Percentiles rank a stretch among this genome's conserved stretches.
These are phyloP conservation scores for Cranoglanis bouderius DNA, from an alignment of 2,113 vertebrate species.

Conservation along the genomic window DNA sequence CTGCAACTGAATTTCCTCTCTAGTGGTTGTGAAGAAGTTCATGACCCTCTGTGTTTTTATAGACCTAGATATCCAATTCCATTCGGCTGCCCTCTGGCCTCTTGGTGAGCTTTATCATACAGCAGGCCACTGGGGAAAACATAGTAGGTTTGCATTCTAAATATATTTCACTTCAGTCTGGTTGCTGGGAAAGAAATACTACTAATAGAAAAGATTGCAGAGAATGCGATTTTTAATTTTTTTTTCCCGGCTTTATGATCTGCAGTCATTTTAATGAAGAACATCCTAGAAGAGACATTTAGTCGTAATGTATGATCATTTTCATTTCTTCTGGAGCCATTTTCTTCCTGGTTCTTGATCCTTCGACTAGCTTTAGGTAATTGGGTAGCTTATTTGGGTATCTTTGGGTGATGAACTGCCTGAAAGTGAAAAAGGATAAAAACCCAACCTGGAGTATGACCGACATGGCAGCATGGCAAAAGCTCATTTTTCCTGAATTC, in stretches of 20 bases:
- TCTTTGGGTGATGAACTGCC: not conserved
- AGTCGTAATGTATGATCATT: not conserved
- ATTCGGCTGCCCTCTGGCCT: not conserved
- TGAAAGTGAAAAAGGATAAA: slow-evolving; percentile 15
- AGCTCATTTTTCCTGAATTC: not conserved
- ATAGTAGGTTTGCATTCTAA: slow-evolving; percentile 10
- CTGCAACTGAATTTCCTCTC: slow-evolving; percentile 1
- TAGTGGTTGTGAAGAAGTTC: not conserved
- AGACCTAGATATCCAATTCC: slow-evolving; percentile 22
- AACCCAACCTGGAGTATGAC: not conserved
- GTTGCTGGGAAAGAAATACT: not conserved
- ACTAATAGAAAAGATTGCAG: not conserved
- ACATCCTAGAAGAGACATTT: not conserved
- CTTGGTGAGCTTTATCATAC: not conserved
- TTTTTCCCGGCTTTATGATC: not conserved
- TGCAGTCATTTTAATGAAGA: not conserved
- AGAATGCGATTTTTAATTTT: not conserved
- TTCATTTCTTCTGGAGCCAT: not conserved
- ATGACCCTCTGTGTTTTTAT: slow-evolving; percentile 14
- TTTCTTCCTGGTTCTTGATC: not conserved
- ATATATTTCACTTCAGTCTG: not conserved
- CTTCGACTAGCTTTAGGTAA: not conserved
- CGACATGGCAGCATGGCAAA: not conserved
- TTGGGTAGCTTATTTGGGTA: not conserved
- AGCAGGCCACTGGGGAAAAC: not conserved